Base-by-base conservation (phyloP, 1,140 invertebrate species). In the Pseudomyrmex gracilis region DNA sequence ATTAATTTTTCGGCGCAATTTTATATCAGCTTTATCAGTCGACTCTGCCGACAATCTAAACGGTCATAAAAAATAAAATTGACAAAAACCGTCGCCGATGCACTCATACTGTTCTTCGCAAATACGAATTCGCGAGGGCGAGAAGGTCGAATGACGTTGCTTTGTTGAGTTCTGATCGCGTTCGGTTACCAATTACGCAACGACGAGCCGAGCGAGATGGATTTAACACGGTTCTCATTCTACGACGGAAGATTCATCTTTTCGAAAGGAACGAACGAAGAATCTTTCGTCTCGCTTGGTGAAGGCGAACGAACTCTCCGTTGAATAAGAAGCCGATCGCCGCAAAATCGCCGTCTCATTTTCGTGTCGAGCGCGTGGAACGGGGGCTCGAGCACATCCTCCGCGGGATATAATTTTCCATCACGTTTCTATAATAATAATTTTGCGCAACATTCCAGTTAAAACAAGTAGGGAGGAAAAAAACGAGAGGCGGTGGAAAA, bases 21-120 rank as follows among this genome's bases (percentile, higher is more conserved):
- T 78, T 58, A 34, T 57, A 20, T 68, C 53, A 43, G 63, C 17
- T 70, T 70, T 78, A 70, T 78, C 64, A n/a, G 17, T 45, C 51
- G 12, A 70, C 34, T 34, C 34, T 34, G 34, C n/a, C 22, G 12
- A 51, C 68, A 68, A 77, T 68, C 63, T 34, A 10, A 12, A 20
- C 73, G 47, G 17, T 49, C 53, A 51, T 78, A 68, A 78, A 68
- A 78, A 78, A 68, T 43, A 53, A 78, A 78, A 57, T 70, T 78
- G 64, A 34, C 34, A 34, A 34, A 7, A 34, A 34, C 34, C 7
- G 34, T 34, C 34, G 34, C 34, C 34, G 34, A 34, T 34, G 34
- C 34, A 34, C 34, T n/a, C n/a, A 5, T 34, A 34, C 34, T 34
- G 34, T 34, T 34, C 34, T 34, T 34, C 34, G 34, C 34, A 34